These are phyloP conservation scores for Eristalis tenax DNA, from an alignment of 2,888 invertebrate genomes.

Conservation along the genomic window DNA sequence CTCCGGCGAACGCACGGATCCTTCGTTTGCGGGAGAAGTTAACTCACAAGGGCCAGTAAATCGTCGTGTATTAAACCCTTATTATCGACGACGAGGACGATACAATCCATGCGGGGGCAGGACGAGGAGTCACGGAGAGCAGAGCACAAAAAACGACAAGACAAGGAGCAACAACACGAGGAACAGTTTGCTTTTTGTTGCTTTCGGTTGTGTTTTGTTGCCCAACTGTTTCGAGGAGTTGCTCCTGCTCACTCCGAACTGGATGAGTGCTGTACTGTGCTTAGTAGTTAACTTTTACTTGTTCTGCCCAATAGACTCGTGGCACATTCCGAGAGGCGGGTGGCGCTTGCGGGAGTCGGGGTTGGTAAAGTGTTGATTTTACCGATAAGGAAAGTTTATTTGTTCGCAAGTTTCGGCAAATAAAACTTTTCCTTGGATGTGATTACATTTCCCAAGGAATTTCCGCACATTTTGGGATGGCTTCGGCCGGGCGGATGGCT, in stretches of 20 bases:
- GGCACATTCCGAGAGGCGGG: background rate
- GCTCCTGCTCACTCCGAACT: background rate
- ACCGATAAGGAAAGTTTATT: constrained; percentile 70
- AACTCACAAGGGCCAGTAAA: constrained; percentile 39
- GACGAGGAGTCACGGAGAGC: background rate
- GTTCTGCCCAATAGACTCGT: background rate
- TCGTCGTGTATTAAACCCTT: constrained; percentile 55
- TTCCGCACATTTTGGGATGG: background rate
- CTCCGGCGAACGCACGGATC: background rate
- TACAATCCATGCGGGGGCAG: background rate
- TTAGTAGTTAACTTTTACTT: constrained; percentile 54
- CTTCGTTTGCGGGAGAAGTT: background rate
- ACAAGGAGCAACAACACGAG: background rate
- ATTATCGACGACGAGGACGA: constrained; percentile 44
- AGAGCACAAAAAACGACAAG: background rate
- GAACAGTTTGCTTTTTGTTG: background rate
- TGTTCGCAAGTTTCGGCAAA: constrained; percentile 68
- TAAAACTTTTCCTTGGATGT: constrained; percentile 66
- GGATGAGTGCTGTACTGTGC: constrained; percentile 16
- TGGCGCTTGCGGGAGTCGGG: constrained; percentile 12
- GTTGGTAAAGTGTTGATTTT: constrained; percentile 64
- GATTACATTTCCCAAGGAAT: constrained; percentile 56
- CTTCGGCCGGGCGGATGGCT: background rate
- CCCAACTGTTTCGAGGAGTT: constrained; percentile 2
- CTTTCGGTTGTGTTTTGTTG: background rate